Evolutionary conservation across 2,113 vertebrate genomes (phyloP), one percentile per base, ranked within the genome.

Genomic region (Manacus vitellinus): DNA sequence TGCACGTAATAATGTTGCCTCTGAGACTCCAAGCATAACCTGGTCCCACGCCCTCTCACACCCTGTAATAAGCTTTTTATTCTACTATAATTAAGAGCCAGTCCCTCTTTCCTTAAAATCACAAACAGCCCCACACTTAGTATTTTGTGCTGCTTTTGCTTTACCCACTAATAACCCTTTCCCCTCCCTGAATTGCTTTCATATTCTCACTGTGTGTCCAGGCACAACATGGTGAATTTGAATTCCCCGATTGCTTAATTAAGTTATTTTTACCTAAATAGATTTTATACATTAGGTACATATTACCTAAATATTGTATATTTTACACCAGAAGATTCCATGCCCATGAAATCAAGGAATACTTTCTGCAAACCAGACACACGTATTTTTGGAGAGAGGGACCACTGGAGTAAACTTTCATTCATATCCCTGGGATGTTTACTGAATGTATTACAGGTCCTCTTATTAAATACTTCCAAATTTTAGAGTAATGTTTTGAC

Each of bases 21-120:
- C 78, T 54, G 77, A 78, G 85, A 41, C 75, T 91, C 54, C 0
- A 0, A 91, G 61, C 66, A 15, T 65, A 49, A 1, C 0, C 68
- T 65, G 63, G 80, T 86, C 92, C 85, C 75, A 92, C 63, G 9
- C 91, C 94, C 90, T 93, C 86, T 87, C 90, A 94, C 77, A 82
- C 88, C 93, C 89, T 88, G 52, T 37, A 92, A 95, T 66, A 79
- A 93, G 76, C 79, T 67, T 91, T 96, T 86, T 93, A 59, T 92
- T 94, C 89, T 72, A 43, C 41, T 62, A 20, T 55, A 96, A 87
- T 94, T 93, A 89, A 88, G 94, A 95, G 91, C 76, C 62, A 79
- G 61, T 47, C 68, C 59, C 72, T 74, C 23, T 73, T 72, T 87
- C 37, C 80, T 61, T 95, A 88, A 66, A 95, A 97, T 91, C 72